Base-by-base conservation (phyloP, 1,140 invertebrate genomes). In the Amphibalanus amphitrite region DNA sequence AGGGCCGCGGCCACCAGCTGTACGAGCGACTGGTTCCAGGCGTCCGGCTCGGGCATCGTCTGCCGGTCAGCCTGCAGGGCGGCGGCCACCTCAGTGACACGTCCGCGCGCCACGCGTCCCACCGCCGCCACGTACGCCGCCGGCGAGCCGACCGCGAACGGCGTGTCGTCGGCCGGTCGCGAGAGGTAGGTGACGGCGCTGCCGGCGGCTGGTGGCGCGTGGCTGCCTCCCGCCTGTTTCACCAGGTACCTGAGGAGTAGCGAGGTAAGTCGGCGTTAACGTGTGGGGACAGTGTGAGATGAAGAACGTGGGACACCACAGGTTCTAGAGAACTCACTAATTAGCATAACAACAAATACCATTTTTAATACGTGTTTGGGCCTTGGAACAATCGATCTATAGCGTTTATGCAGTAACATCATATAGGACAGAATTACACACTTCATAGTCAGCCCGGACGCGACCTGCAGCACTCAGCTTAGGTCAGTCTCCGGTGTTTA, bases 241-340 rank as follows among this genome's bases (percentile, higher is more conserved):
- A 73, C 67, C 28, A 73, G 47, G 65, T 71, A 73, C 68, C 72
- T 71, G 47, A 65, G 29, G 30, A 71, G 25, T 33, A 40, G 29
- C n/a, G n/a, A n/a, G n/a, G n/a, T n/a, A n/a, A n/a, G n/a, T n/a
- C n/a, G n/a, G n/a, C n/a, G n/a, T n/a, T n/a, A n/a, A n/a, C n/a
- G n/a, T n/a, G n/a, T n/a, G n/a, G n/a, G n/a, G n/a, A n/a, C n/a
- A n/a, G n/a, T n/a, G n/a, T n/a, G n/a, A n/a, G n/a, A n/a, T n/a
- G n/a, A n/a, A n/a, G n/a, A n/a, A n/a, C n/a, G n/a, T n/a, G n/a
- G n/a, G n/a, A n/a, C n/a, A n/a, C n/a, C n/a, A n/a, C n/a, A n/a
- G n/a, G n/a, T n/a, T n/a, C n/a, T n/a, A n/a, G n/a, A n/a, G n/a
- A n/a, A n/a, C n/a, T n/a, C n/a, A n/a, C n/a, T n/a, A n/a, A n/a